Evolutionary conservation across 2,113 vertebrate species (phyloP).

Genomic region (Amia ocellicauda): DNA sequence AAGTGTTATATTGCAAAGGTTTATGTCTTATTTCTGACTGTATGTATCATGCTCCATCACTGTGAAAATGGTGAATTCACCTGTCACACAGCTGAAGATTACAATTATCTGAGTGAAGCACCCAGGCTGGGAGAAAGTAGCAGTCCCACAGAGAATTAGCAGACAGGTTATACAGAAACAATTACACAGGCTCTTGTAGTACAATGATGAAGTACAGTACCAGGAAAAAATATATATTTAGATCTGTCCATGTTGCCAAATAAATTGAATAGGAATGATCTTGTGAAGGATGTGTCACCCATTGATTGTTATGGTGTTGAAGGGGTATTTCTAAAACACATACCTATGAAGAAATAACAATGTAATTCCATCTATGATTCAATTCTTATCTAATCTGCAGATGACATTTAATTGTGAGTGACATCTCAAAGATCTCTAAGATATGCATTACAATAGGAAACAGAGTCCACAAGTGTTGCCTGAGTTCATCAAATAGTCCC

Average conservation of each 20-base stretch:
- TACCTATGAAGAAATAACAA: too few species aligned
- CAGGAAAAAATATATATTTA: constrained; percentile 28
- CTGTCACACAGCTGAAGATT: constrained; percentile 43
- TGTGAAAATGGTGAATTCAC: constrained; percentile 40
- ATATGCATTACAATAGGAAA: too few species aligned
- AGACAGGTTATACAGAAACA: constrained; percentile 59
- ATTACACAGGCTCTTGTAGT: constrained; percentile 59
- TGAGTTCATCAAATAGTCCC: too few species aligned
- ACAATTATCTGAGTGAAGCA: constrained; percentile 54
- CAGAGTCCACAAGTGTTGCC: too few species aligned
- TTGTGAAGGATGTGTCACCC: constrained; percentile 24
- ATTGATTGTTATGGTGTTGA: too few species aligned
- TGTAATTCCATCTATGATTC: too few species aligned
- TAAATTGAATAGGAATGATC: constrained; percentile 30
- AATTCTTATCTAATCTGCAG: too few species aligned
- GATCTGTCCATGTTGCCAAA: constrained; percentile 20
- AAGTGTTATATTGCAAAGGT: constrained; percentile 32
- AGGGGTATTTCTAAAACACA: too few species aligned
- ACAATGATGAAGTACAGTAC: constrained; percentile 45
- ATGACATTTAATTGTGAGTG: too few species aligned
- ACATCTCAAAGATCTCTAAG: too few species aligned
- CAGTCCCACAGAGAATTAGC: constrained; percentile 55
- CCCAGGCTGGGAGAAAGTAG: constrained; percentile 46
- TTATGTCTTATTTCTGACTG: constrained; percentile 37
- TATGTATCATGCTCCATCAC: constrained; percentile 45